A percentile compares a stretch with the other conserved stretches of the same genome.
Conservation (phyloP, 53 echinoderm and acorn worm genomes). For the Astropecten irregularis region DNA sequence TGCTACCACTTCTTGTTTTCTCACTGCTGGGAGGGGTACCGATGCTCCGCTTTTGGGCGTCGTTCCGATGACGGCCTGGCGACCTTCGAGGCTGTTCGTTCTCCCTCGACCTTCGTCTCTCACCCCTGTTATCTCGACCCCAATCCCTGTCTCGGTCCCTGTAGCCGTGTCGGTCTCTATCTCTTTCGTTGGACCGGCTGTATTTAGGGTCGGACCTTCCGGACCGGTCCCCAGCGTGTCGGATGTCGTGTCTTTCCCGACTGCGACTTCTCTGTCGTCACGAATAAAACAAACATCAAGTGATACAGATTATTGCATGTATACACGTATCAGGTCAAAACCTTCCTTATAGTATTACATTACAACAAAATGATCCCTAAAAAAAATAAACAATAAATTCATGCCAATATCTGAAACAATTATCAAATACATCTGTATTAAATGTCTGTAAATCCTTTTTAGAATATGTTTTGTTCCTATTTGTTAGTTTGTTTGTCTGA, state of each 20-base stretch:
- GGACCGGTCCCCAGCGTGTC: background rate
- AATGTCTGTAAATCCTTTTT: no score
- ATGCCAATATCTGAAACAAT: background rate
- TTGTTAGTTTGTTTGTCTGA: no score
- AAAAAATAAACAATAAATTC: background rate
- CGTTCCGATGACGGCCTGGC: background rate
- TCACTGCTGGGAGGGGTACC: background rate
- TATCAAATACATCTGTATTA: no score
- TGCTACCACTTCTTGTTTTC: background rate
- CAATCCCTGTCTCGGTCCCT: background rate
- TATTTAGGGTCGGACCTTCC: background rate
- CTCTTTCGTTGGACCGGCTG: background rate
- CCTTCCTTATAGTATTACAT: no score
- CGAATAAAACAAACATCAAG: background rate
- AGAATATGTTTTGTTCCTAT: no score
- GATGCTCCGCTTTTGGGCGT: background rate
- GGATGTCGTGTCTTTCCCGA: background rate
- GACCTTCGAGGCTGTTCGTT: background rate
- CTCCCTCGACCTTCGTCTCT: background rate
- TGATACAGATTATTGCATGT: background rate
- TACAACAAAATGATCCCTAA: background rate
- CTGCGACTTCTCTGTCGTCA: slow-evolving; percentile 23
- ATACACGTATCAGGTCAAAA: background rate
- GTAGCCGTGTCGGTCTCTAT: background rate
- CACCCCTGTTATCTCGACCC: background rate